A percentile compares a stretch with the other conserved stretches of the same genome.
phyloP scores from a whole-genome alignment of 2,113 vertebrate genomes.

The Ranitomeya variabilis region DNA sequence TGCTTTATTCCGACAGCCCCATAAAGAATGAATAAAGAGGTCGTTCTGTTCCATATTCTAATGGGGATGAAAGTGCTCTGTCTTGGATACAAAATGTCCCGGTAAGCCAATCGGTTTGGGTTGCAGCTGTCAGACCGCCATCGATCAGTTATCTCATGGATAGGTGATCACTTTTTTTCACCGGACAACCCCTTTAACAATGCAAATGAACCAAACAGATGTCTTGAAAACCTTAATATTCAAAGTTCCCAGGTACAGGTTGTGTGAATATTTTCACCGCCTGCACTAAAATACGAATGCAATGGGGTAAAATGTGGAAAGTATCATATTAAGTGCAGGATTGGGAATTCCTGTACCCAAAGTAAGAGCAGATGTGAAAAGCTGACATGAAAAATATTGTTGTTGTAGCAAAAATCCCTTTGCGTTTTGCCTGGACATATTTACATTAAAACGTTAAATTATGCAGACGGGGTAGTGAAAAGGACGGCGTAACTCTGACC shows the following conservation, averaged over 20 bases:
- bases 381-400: conserved; percentile 50
- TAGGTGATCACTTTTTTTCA: too few relatives aligned
- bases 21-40: too few relatives aligned
- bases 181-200: not conserved
- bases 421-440: conserved; percentile 42
- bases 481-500: conserved; percentile 24
- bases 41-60: too few relatives aligned
- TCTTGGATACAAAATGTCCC: too few relatives aligned
- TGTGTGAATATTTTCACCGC: conserved; percentile 15
- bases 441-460: conserved; percentile 51
- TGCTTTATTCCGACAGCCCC: too few relatives aligned
- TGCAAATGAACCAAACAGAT: not conserved
- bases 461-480: conserved; percentile 49
- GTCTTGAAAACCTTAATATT: not conserved
- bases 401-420: conserved; percentile 35
- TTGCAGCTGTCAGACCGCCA: too few relatives aligned
- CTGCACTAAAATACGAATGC: not conserved
- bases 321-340: conserved; percentile 22
- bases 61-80: too few relatives aligned
- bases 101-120: too few relatives aligned
- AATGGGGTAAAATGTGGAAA: conserved; percentile 36
- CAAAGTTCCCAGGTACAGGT: not conserved
- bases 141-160: too few relatives aligned
- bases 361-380: conserved; percentile 55
- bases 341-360: conserved; percentile 45